Evolutionary conservation across 2,113 vertebrate genomes (phyloP).

Genomic region (Microcebus murinus): DNA sequence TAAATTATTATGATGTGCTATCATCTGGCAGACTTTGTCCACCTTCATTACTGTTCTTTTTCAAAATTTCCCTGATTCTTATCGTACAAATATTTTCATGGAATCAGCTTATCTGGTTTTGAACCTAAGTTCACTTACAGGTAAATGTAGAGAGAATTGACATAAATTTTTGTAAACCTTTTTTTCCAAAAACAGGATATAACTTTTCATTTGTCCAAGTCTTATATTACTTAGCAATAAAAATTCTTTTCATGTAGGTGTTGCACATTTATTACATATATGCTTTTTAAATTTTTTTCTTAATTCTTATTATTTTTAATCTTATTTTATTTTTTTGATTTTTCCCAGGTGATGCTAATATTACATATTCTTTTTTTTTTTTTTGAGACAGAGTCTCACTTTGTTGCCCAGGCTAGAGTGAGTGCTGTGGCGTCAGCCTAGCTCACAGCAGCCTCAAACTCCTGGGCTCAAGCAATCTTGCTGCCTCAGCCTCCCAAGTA

Average conservation of each 20-base stretch:
- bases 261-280: background rate
- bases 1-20: background rate
- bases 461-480: too few relatives aligned
- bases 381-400: too few relatives aligned
- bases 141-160: background rate
- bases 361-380: background rate
- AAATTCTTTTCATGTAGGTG: background rate
- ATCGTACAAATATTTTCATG: background rate
- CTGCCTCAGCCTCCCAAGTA: too few relatives aligned
- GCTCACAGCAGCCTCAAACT: too few relatives aligned
- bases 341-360: background rate
- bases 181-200: background rate
- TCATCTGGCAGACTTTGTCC: background rate
- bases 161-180: background rate
- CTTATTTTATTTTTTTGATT: too few relatives aligned
- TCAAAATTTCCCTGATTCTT: background rate
- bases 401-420: too few relatives aligned
- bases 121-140: background rate
- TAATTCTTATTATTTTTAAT: too few relatives aligned
- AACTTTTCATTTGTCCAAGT: background rate
- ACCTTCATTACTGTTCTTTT: background rate
- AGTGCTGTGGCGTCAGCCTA: too few relatives aligned
- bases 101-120: slow-evolving; percentile 6
- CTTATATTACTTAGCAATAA: background rate
- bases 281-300: background rate